phyloP scores from a whole-genome alignment of 2,888 invertebrate genomes.

The Drosophila prolongata region DNA sequence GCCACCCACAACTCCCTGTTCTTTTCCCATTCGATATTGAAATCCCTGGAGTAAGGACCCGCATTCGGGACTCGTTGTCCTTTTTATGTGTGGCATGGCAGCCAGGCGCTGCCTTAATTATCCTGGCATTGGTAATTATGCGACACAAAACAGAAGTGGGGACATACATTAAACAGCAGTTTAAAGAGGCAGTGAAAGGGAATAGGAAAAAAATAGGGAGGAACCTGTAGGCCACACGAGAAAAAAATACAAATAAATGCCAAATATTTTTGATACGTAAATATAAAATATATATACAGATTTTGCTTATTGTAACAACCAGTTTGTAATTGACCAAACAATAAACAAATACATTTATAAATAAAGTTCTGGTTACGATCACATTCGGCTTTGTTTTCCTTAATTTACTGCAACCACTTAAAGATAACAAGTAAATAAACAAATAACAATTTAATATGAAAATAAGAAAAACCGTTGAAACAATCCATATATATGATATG shows the following conservation, averaged over 20 bases:
- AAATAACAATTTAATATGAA: too few relatives aligned
- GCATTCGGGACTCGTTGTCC: constrained; percentile 50
- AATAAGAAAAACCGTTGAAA: too few relatives aligned
- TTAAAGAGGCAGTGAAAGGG: constrained; percentile 24
- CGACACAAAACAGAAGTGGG: constrained; percentile 49
- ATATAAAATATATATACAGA: not conserved
- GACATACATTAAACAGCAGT: constrained; percentile 43
- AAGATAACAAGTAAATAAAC: too few relatives aligned
- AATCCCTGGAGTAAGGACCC: constrained; percentile 43
- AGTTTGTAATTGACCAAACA: too few relatives aligned
- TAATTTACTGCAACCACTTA: too few relatives aligned
- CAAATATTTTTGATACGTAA: not conserved
- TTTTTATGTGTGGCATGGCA: constrained; percentile 34
- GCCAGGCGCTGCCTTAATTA: constrained; percentile 61
- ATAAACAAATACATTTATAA: too few relatives aligned
- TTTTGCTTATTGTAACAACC: too few relatives aligned
- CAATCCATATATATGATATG: too few relatives aligned
- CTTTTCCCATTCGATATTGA: constrained; percentile 8
- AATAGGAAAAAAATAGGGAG: constrained; percentile 5
- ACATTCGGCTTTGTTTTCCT: too few relatives aligned
- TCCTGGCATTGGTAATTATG: constrained; percentile 62
- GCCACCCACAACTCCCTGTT: constrained; percentile 13
- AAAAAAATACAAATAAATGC: not conserved
- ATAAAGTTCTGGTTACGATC: too few relatives aligned
- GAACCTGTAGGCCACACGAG: not conserved